These are phyloP conservation scores for Hylaeus anthracinus DNA, from an alignment of 1,140 invertebrate species.

Conservation along the genomic window DNA sequence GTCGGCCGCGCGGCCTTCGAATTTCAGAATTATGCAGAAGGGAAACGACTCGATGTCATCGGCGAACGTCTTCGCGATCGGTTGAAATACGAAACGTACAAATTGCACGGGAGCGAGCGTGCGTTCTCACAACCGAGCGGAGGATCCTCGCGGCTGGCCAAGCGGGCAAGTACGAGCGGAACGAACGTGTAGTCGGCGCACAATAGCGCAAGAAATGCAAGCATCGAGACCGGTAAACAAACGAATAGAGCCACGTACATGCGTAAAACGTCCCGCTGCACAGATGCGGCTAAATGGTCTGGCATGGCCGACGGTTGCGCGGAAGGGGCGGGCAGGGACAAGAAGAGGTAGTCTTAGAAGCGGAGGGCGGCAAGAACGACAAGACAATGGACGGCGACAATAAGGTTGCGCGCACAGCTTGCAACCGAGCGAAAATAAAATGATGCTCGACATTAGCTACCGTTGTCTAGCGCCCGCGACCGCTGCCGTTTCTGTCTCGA, in stretches of 20 bases:
- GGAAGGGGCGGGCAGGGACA: conserved; percentile 30
- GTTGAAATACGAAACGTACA: not conserved
- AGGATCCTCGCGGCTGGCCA: not conserved
- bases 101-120: not conserved
- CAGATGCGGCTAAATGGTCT: conserved; percentile 56
- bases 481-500: not conserved
- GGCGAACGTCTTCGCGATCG: not conserved
- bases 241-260: conserved; percentile 56
- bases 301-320: conserved; percentile 26
- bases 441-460: conserved; percentile 56
- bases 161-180: not conserved
- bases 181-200: conserved; percentile 29
- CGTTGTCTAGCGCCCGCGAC: conserved; percentile 4
- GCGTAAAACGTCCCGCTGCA: conserved; percentile 54
- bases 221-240: conserved; percentile 50
- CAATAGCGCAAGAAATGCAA: conserved; percentile 54
- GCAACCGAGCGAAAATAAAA: conserved; percentile 69
- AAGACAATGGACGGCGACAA: conserved; percentile 75
- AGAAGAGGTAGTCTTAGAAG: conserved; percentile 33
- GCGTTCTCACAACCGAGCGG: not conserved
- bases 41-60: not conserved
- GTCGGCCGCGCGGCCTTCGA: not conserved
- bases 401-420: conserved; percentile 60
- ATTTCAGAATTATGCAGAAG: conserved; percentile 9
- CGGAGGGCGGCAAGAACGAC: conserved; percentile 59